phyloP scores from a whole-genome alignment of 1,140 invertebrate genomes.

The Argopecten irradians region DNA sequence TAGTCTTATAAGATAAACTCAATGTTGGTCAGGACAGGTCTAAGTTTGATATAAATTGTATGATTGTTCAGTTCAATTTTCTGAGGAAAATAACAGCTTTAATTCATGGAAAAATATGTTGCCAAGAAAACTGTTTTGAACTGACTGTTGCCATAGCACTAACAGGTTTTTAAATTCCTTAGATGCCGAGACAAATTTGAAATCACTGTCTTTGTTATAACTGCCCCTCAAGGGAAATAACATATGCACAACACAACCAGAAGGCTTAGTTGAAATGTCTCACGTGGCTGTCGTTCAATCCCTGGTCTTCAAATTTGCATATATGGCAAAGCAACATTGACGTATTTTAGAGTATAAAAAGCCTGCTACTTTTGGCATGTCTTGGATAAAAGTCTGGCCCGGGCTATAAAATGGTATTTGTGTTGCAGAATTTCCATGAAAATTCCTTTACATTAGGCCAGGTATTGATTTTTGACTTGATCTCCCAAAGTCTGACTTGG shows the following conservation, averaged over 20 bases:
- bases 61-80: too few relatives aligned
- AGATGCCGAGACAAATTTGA: neutral
- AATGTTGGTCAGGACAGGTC: too few relatives aligned
- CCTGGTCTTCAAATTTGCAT: neutral
- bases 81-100: too few relatives aligned
- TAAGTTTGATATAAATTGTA: too few relatives aligned
- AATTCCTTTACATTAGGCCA: slow-evolving; percentile 6
- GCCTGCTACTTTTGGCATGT: slow-evolving; percentile 12
- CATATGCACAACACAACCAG: slow-evolving; percentile 14
- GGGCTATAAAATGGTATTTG: neutral
- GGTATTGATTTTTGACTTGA: slow-evolving; percentile 1
- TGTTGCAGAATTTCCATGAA: neutral
- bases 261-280: slow-evolving; percentile 15
- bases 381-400: slow-evolving; percentile 5
- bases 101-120: too few relatives aligned
- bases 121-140: neutral
- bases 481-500: neutral
- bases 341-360: neutral
- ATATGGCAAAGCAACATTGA: slow-evolving; percentile 14
- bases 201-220: slow-evolving; percentile 11
- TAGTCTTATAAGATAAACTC: too few relatives aligned
- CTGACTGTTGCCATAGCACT: neutral
- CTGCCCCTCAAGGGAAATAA: slow-evolving; percentile 14
- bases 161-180: slow-evolving; percentile 8
- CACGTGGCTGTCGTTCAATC: neutral